These are phyloP conservation scores for Pyrrhia umbra DNA, from an alignment of 2,888 invertebrate genomes.

Conservation along the genomic window DNA sequence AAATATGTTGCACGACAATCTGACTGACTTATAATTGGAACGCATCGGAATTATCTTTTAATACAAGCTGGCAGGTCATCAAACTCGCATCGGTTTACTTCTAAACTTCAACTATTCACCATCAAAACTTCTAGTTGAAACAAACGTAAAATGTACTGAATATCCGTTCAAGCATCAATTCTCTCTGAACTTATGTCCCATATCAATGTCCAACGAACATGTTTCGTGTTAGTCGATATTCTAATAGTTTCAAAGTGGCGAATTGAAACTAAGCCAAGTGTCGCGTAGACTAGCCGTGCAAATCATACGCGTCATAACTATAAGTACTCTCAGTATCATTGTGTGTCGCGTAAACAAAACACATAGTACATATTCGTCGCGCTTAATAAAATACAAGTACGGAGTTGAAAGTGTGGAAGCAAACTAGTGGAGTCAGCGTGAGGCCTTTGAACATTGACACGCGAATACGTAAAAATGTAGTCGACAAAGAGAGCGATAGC, in stretches of 20 bases:
- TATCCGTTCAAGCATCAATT: slow-evolving; percentile 51
- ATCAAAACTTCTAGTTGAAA: slow-evolving; percentile 18
- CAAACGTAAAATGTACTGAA: slow-evolving; percentile 31
- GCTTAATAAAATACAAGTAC: slow-evolving; percentile 68
- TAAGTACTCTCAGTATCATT: slow-evolving; percentile 72
- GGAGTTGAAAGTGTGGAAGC: slow-evolving; percentile 71
- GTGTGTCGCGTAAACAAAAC: slow-evolving; percentile 70
- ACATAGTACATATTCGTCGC: slow-evolving; percentile 45
- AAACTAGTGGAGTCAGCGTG: slow-evolving; percentile 62
- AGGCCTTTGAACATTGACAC: slow-evolving; percentile 68
- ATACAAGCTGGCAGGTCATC: slow-evolving; percentile 77
- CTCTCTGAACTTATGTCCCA: slow-evolving; percentile 32
- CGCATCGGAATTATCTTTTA: slow-evolving; percentile 74
- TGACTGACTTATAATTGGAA: slow-evolving; percentile 70
- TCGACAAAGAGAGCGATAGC: slow-evolving; percentile 56
- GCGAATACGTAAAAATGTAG: slow-evolving; percentile 76
- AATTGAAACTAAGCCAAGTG: slow-evolving; percentile 83
- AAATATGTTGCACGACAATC: slow-evolving; percentile 59
- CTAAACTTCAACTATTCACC: slow-evolving; percentile 27
- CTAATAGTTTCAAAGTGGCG: slow-evolving; percentile 68
- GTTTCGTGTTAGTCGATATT: slow-evolving; percentile 66
- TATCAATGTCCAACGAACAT: slow-evolving; percentile 64
- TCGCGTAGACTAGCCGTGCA: slow-evolving; percentile 72
- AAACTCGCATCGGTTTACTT: slow-evolving; percentile 61
- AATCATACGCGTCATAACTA: slow-evolving; percentile 73